These are phyloP conservation scores for Jaculus jaculus DNA, from an alignment of 2,113 vertebrate genomes.

Conservation along the genomic window DNA sequence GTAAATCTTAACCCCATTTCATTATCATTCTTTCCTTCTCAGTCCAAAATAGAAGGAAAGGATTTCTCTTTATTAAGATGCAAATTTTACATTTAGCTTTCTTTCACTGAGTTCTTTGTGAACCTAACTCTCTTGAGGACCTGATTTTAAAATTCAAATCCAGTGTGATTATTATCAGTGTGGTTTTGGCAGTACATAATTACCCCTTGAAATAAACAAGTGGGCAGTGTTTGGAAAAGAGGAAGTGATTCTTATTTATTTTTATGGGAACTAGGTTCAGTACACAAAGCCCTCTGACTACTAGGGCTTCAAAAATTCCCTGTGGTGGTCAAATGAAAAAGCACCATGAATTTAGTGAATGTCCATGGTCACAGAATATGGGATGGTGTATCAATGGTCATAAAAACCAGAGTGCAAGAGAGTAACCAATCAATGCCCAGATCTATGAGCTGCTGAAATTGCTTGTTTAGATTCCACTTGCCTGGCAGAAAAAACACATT, in stretches of 20 bases:
- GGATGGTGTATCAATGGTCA: constrained; percentile 32
- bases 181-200: constrained; percentile 82
- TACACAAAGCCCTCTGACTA: constrained; percentile 79
- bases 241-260: constrained; percentile 65
- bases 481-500: constrained; percentile 19
- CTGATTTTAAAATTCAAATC: constrained; percentile 81
- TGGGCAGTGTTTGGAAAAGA: constrained; percentile 80
- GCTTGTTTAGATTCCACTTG: constrained; percentile 28
- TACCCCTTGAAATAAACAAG: constrained; percentile 81
- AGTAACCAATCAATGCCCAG: constrained; percentile 6
- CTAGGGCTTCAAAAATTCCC: constrained; percentile 66
- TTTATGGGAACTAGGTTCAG: constrained; percentile 75
- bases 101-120: constrained; percentile 64
- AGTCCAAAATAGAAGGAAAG: constrained; percentile 55
- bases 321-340: constrained; percentile 69
- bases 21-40: constrained; percentile 70
- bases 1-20: constrained; percentile 59
- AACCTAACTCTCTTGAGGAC: constrained; percentile 73
- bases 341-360: constrained; percentile 41
- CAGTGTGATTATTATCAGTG: constrained; percentile 81
- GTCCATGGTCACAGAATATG: constrained; percentile 25
- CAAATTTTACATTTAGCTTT: constrained; percentile 76
- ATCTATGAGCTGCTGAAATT: constrained; percentile 40
- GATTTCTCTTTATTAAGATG: constrained; percentile 64
- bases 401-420: constrained; percentile 33